Base-by-base conservation (phyloP, 2,113 vertebrate genomes). In the Phalacrocorax carbo region DNA sequence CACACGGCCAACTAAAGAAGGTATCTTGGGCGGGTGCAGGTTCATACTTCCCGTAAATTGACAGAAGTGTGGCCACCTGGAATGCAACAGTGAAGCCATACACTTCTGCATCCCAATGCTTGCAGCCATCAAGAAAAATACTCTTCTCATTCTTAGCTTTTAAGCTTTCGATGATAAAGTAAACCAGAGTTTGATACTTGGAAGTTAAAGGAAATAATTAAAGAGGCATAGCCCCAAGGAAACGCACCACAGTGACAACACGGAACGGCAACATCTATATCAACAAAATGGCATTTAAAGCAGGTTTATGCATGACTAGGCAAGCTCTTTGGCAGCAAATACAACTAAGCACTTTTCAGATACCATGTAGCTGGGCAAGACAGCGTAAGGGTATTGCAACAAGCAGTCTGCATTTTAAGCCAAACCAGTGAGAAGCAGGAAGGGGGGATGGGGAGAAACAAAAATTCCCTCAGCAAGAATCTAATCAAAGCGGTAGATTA, bases 231-330 rank as follows among this genome's bases (percentile, higher is more conserved):
- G 70, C 38, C 36, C 7, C 0, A 2, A 68, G 71, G 57, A 79
- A 88, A 84, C 1, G 2, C 84, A 94, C 70, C 52, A 42, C 1
- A 1, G 86, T 40, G 86, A 84, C 88, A 71, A 32, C 27, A 3
- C 52, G 25, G 66, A 66, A 79, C 2, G 7, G 71, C 88, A 95
- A 86, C 78, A 51, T 86, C 91, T 80, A 8, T 34, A 86, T 82
- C 78, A 83, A 80, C 49, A 71, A 62, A 86, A 76, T 7, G 64
- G 96, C 88, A 89, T 87, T 91, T 82, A 57, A 60, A 84, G 68
- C 93, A 85, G 91, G 61, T 89, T 94, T 60, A 26, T 86, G 97
- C 93, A 91, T 89, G 95, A 94, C 83, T 55, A 87, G 96, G 83
- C 93, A 94, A 94, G 86, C 88, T 91, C 72, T 72, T 44, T 96